Evolutionary conservation across 2,113 vertebrate species (phyloP).

Genomic region (Geococcyx californianus): DNA sequence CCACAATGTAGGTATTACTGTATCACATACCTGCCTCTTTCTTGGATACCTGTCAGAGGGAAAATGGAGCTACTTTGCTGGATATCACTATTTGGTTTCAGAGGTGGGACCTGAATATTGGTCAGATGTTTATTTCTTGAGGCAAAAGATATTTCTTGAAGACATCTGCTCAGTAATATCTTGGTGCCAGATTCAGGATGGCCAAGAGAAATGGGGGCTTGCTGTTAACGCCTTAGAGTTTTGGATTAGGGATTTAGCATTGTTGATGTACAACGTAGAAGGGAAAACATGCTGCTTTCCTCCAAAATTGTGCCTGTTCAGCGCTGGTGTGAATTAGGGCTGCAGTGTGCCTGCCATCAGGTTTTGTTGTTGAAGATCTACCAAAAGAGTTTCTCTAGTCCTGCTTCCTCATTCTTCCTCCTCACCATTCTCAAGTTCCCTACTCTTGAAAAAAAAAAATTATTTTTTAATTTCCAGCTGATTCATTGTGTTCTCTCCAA

Average conservation of each 20-base stretch:
- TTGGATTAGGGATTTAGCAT: background rate
- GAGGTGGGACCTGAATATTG: background rate
- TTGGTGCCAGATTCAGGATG: background rate
- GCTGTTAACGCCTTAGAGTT: background rate
- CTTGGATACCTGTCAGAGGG: background rate
- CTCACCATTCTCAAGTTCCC: background rate
- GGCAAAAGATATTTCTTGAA: background rate
- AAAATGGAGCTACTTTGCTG: background rate
- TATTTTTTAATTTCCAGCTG: background rate
- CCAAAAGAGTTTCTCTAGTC: background rate
- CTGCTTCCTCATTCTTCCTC: background rate
- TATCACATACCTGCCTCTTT: background rate
- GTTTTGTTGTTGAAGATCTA: background rate
- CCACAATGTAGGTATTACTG: background rate
- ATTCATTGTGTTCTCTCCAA: background rate
- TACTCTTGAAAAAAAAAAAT: background rate
- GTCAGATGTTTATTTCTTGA: background rate
- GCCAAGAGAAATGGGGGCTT: background rate
- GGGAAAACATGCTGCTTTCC: background rate
- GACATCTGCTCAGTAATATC: background rate
- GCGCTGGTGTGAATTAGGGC: background rate
- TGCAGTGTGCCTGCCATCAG: accelerated
- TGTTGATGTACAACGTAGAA: background rate
- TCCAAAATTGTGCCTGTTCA: background rate
- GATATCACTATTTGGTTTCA: background rate